Conservation (phyloP, 2,113 vertebrate species). For the Thermophis baileyi region DNA sequence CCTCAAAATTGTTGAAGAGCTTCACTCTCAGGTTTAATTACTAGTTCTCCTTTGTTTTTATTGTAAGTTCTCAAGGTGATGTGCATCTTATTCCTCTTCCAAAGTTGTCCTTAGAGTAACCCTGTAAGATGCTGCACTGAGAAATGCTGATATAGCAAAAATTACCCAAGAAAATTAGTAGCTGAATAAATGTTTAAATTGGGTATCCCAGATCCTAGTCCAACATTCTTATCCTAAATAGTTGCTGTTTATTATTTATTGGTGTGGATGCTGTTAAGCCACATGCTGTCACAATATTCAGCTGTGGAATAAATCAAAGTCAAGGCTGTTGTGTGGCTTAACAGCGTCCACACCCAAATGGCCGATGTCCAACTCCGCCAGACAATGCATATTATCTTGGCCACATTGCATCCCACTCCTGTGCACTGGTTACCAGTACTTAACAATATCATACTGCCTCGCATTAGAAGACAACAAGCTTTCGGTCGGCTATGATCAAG, state of each 20-base stretch:
- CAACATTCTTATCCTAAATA: neutral
- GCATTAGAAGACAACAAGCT: neutral
- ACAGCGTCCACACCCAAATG: neutral
- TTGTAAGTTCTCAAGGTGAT: neutral
- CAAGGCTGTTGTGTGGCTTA: neutral
- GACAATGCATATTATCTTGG: neutral
- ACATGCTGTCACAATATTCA: neutral
- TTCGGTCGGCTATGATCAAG: neutral
- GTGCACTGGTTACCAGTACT: neutral
- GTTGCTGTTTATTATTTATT: neutral
- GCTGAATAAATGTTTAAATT: neutral
- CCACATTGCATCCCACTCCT: neutral
- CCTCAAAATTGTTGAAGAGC: neutral
- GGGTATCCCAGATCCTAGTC: neutral
- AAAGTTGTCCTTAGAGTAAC: neutral
- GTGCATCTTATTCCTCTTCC: neutral
- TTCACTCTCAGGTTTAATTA: neutral
- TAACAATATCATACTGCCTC: neutral
- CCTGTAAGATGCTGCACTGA: neutral
- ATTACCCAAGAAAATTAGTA: neutral
- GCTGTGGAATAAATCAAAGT: neutral
- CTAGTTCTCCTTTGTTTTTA: neutral
- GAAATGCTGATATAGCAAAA: neutral
- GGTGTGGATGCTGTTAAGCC: neutral
- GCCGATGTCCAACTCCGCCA: neutral